phyloP scores from a whole-genome alignment of 2,113 vertebrate species.

The Chelonoidis abingdonii region DNA sequence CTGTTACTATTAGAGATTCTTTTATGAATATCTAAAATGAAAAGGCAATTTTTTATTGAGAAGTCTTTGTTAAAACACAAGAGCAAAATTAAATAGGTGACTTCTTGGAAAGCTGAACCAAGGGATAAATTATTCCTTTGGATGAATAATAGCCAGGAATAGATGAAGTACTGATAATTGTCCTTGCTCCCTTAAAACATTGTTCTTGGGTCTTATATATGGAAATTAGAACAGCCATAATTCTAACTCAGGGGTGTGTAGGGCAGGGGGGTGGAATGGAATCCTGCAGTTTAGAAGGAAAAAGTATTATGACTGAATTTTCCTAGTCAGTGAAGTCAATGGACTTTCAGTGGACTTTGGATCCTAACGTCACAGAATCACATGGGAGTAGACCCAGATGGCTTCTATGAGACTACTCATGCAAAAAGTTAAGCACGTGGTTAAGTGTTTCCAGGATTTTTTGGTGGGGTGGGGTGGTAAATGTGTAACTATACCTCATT shows the following conservation, averaged over 20 bases:
- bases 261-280: neutral
- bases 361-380: neutral
- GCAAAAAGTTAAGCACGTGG: neutral
- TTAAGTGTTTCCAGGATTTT: rapidly evolving
- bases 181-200: rapidly evolving
- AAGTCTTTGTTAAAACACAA: constrained; percentile 23
- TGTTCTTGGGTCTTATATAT: neutral
- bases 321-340: neutral
- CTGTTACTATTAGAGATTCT: constrained; percentile 24
- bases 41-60: constrained; percentile 6
- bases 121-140: constrained; percentile 5
- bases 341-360: neutral
- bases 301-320: constrained; percentile 30
- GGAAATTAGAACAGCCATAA: constrained; percentile 28
- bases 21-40: constrained; percentile 26
- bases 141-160: neutral
- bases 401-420: constrained; percentile 7
- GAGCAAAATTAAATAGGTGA: neutral
- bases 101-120: neutral
- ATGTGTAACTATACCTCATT: neutral
- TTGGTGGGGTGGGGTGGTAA: neutral
- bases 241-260: neutral
- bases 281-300: neutral
- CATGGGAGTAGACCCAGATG: constrained; percentile 61
- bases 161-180: neutral